phyloP scores from a whole-genome alignment of 2,797 vertebrate species.

The Pachyuromys duprasi region DNA sequence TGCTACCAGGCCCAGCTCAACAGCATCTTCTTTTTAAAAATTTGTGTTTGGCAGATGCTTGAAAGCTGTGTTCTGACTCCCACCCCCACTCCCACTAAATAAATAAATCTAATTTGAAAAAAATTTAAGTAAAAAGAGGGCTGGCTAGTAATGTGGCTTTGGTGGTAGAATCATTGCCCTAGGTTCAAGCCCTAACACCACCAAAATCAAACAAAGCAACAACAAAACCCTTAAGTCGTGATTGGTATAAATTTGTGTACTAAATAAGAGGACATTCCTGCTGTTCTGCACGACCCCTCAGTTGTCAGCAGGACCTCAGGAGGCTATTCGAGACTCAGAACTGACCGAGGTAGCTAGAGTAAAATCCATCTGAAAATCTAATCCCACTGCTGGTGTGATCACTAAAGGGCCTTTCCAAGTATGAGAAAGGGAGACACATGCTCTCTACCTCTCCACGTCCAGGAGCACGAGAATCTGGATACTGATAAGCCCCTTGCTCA shows the following conservation, averaged over 20 bases:
- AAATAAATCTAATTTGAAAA: neutral
- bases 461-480: neutral
- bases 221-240: neutral
- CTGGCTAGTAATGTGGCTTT: neutral
- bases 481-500: neutral
- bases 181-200: neutral
- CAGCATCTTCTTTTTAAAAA: neutral
- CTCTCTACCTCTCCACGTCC: neutral
- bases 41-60: neutral
- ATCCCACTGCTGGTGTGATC: neutral
- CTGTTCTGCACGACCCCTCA: neutral
- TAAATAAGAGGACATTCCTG: neutral
- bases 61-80: neutral
- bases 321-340: neutral
- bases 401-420: neutral
- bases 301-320: neutral
- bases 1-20: neutral
- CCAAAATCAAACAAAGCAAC: neutral
- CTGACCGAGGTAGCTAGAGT: neutral
- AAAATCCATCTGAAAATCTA: neutral
- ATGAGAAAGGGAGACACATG: neutral
- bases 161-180: neutral
- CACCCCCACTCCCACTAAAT: too few relatives aligned
- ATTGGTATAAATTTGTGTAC: neutral
- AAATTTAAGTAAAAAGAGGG: neutral